These are phyloP conservation scores for fruit fly (Drosophila melanogaster) DNA, from an alignment of 1,140 invertebrate species.

Conservation along the genomic window DNA sequence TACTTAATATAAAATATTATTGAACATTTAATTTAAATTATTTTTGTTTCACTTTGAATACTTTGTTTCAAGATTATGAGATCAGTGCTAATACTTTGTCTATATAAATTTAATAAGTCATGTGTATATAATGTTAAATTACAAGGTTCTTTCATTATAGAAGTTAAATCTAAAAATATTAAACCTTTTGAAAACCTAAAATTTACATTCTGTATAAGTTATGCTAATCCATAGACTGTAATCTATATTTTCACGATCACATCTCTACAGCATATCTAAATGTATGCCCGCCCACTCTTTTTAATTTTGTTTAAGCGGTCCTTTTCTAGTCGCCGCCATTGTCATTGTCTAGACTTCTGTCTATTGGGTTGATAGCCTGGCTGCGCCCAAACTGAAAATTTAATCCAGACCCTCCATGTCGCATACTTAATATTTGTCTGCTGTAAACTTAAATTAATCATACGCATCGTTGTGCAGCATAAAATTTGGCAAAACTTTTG, in stretches of 20 bases:
- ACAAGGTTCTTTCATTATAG: too few species aligned
- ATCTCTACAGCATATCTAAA: conserved; percentile 21
- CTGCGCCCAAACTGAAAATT: neutral
- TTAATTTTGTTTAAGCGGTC: conserved; percentile 48
- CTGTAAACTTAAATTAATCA: conserved; percentile 74
- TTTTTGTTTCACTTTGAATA: too few species aligned
- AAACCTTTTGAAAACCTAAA: too few species aligned
- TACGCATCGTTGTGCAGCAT: conserved; percentile 67
- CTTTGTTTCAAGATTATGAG: too few species aligned
- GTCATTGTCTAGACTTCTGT: conserved; percentile 69
- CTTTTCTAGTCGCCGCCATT: conserved; percentile 59
- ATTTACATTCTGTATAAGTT: neutral
- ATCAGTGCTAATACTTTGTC: too few species aligned
- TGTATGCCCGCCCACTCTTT: conserved; percentile 1
- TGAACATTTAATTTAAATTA: too few species aligned
- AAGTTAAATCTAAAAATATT: too few species aligned
- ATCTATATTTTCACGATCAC: conserved; percentile 7
- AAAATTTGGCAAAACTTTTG: conserved; percentile 44
- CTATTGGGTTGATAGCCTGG: conserved; percentile 46
- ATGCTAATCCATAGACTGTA: neutral
- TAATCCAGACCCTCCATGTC: conserved; percentile 2
- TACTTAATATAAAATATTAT: too few species aligned
- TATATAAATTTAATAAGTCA: too few species aligned
- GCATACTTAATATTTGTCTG: conserved; percentile 71
- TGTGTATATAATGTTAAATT: too few species aligned